Conservation (phyloP, 1,140 invertebrate species). For the Heliothis subflexa region DNA sequence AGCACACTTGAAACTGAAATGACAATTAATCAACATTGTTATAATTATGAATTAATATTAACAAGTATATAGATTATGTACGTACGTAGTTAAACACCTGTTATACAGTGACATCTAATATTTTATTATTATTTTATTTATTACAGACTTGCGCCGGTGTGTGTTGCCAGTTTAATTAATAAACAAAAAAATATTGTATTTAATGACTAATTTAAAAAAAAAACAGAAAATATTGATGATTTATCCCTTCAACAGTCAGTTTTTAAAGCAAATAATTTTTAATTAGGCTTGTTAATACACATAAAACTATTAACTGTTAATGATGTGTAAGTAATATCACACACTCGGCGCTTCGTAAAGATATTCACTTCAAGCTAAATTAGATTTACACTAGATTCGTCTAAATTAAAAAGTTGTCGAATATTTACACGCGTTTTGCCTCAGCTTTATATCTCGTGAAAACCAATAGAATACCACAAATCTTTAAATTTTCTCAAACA, state of each 20-base stretch:
- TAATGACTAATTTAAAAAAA: neutral
- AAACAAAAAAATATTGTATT: neutral
- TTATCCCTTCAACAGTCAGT: too few relatives aligned
- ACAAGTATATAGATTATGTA: conserved; percentile 85
- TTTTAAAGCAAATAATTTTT: neutral
- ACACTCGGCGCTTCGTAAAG: conserved; percentile 72
- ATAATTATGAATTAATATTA: conserved; percentile 84
- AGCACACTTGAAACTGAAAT: conserved; percentile 56
- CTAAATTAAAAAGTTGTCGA: conserved; percentile 76
- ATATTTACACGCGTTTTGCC: conserved; percentile 76
- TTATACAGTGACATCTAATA: conserved; percentile 84
- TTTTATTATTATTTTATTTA: conserved; percentile 64
- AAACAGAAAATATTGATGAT: too few relatives aligned
- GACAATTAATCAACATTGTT: conserved; percentile 81
- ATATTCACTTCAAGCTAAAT: conserved; percentile 77
- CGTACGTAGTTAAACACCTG: conserved; percentile 80
- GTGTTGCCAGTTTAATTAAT: conserved; percentile 32
- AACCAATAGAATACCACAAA: too few relatives aligned
- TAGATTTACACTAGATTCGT: conserved; percentile 71
- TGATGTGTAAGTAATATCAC: neutral
- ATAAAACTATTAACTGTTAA: neutral
- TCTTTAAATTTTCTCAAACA: too few relatives aligned
- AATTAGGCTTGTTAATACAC: neutral
- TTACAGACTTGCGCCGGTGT: conserved; percentile 72
- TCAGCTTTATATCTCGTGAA: conserved; percentile 48